A percentile compares a stretch with the other conserved stretches of the same genome.
phyloP scores from a whole-genome alignment of 2,113 vertebrate species.

The Pterocles gutturalis region DNA sequence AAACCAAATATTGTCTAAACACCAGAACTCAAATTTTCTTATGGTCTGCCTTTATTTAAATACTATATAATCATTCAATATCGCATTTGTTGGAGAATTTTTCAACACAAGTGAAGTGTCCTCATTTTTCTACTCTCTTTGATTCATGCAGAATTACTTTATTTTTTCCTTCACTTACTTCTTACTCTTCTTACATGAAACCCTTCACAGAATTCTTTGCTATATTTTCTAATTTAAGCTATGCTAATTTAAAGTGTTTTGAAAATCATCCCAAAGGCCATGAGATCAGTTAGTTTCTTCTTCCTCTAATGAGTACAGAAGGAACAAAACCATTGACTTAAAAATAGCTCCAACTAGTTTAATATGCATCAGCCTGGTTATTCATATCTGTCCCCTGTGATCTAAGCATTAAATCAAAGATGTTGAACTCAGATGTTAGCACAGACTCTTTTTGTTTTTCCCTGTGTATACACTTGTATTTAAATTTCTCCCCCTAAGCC shows the following conservation, averaged over 20 bases:
- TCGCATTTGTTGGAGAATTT: background rate
- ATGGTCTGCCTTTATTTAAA: background rate
- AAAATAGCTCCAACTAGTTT: slow-evolving; percentile 55
- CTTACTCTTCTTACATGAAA: background rate
- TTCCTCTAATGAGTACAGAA: slow-evolving; percentile 52
- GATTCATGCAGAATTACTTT: background rate
- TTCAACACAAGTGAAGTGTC: background rate
- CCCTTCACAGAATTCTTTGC: background rate
- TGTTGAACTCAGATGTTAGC: slow-evolving; percentile 28
- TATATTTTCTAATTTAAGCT: slow-evolving; percentile 44
- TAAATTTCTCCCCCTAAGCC: background rate
- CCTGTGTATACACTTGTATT: background rate
- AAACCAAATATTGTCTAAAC: background rate
- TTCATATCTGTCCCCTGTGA: slow-evolving; percentile 56
- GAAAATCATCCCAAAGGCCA: slow-evolving; percentile 48
- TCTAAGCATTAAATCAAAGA: slow-evolving; percentile 43
- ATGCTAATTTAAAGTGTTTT: slow-evolving; percentile 52
- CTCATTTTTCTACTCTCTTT: background rate
- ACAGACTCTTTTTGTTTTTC: slow-evolving; percentile 6
- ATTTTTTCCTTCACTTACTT: background rate
- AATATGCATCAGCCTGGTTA: slow-evolving; percentile 59
- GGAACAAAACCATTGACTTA: slow-evolving; percentile 54
- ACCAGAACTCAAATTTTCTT: background rate
- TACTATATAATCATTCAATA: background rate
- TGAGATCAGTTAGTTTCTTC: slow-evolving; percentile 57